These are phyloP conservation scores for Parascotia fuliginaria DNA, from an alignment of 2,888 invertebrate species.

Conservation along the genomic window DNA sequence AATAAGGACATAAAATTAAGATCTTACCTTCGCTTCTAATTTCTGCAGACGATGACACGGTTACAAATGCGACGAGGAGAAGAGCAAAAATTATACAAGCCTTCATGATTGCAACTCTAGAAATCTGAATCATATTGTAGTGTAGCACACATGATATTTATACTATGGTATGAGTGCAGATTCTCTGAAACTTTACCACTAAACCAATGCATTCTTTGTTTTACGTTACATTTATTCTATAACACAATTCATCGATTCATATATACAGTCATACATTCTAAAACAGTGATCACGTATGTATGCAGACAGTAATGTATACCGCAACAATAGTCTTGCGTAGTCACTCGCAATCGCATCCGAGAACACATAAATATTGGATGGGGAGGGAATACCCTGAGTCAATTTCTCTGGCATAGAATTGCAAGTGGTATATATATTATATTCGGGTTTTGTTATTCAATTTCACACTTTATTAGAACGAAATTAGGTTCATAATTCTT, in stretches of 20 bases:
- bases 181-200: constrained; percentile 30
- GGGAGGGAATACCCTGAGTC: constrained; percentile 70
- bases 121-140: constrained; percentile 46
- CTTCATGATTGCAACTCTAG: constrained; percentile 56
- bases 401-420: constrained; percentile 65
- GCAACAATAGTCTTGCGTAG: constrained; percentile 14
- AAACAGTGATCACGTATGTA: constrained; percentile 2
- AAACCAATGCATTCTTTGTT: constrained; percentile 18
- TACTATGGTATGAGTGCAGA: constrained; percentile 47
- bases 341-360: constrained; percentile 27
- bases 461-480: constrained; percentile 23
- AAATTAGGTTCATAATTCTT: constrained; percentile 27
- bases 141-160: constrained; percentile 53
- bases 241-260: constrained; percentile 46
- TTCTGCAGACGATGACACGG: constrained; percentile 25
- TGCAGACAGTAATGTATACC: constrained; percentile 25
- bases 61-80: constrained; percentile 42
- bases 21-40: constrained; percentile 28
- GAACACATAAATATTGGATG: constrained; percentile 61
- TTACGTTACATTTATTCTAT: constrained; percentile 12
- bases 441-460: constrained; percentile 30
- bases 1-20: background rate
- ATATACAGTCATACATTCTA: constrained; percentile 10
- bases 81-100: constrained; percentile 48
- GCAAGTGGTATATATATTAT: constrained; percentile 64